Evolutionary conservation across 2,113 vertebrate species (phyloP).

Genomic region (Miniopterus natalensis): DNA sequence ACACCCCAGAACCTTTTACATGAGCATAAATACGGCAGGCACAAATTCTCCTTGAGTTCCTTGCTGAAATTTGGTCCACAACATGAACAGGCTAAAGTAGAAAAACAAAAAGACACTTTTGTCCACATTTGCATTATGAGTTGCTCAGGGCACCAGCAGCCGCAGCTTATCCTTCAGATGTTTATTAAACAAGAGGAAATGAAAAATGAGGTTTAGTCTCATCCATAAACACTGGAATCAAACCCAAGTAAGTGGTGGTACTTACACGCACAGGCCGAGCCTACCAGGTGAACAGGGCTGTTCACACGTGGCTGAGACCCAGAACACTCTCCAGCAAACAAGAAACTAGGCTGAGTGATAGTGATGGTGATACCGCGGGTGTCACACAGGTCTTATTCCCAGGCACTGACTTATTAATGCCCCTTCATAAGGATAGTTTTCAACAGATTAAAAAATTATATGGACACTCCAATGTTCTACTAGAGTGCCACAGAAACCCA

Average conservation of each 20-base stretch:
- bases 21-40: slow-evolving; percentile 85
- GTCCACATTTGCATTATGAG: slow-evolving; percentile 71
- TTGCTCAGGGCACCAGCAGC: slow-evolving; percentile 73
- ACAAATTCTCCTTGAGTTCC: slow-evolving; percentile 83
- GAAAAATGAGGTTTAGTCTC: slow-evolving; percentile 64
- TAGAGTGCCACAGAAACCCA: slow-evolving; percentile 38
- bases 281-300: background rate
- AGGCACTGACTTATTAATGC: slow-evolving; percentile 77
- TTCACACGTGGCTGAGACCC: background rate
- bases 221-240: background rate
- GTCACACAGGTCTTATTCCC: slow-evolving; percentile 46
- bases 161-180: slow-evolving; percentile 60
- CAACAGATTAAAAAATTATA: slow-evolving; percentile 51
- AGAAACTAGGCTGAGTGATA: slow-evolving; percentile 39
- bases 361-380: background rate
- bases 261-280: background rate
- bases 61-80: slow-evolving; percentile 82
- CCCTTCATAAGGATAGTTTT: slow-evolving; percentile 69
- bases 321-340: background rate
- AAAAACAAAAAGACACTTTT: slow-evolving; percentile 59
- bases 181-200: slow-evolving; percentile 54
- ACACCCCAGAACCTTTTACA: slow-evolving; percentile 69
- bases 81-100: slow-evolving; percentile 53
- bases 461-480: slow-evolving; percentile 47
- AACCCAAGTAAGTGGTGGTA: background rate